phyloP scores from a whole-genome alignment of 2,888 invertebrate species.

The Mythimna ferrago region DNA sequence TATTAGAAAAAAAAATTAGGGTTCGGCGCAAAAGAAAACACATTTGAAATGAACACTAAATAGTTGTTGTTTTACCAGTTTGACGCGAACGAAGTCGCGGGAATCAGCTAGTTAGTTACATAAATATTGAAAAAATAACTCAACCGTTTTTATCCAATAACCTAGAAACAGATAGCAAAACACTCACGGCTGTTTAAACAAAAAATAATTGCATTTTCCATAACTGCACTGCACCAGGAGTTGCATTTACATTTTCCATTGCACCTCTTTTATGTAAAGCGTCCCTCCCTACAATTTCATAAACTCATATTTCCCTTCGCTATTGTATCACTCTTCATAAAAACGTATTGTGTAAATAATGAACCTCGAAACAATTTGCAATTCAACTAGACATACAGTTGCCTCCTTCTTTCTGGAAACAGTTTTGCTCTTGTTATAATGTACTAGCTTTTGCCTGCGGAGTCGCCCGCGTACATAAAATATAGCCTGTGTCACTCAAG shows the following conservation, averaged over 20 bases:
- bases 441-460: neutral
- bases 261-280: slow-evolving; percentile 1
- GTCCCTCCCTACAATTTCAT: slow-evolving; percentile 12
- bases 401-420: slow-evolving; percentile 18
- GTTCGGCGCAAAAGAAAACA: no score
- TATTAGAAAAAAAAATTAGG: no score
- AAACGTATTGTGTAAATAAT: slow-evolving; percentile 65
- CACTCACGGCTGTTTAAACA: neutral
- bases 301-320: slow-evolving; percentile 37
- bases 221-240: slow-evolving; percentile 12
- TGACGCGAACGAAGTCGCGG: no score
- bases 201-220: neutral
- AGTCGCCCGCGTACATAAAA: no score
- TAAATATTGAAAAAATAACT: neutral
- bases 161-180: neutral
- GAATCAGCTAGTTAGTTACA: no score
- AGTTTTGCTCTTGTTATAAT: slow-evolving; percentile 24
- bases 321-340: slow-evolving; percentile 54
- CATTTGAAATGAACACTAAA: no score
- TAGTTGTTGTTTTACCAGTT: no score
- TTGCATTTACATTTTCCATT: slow-evolving; percentile 14
- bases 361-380: slow-evolving; percentile 65
- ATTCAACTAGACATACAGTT: slow-evolving; percentile 61
- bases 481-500: no score
- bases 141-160: neutral